Percentiles rank a stretch among this genome's conserved stretches.
Conservation (phyloP, 2,888 invertebrate species). For the Rhogogaster chlorosoma region DNA sequence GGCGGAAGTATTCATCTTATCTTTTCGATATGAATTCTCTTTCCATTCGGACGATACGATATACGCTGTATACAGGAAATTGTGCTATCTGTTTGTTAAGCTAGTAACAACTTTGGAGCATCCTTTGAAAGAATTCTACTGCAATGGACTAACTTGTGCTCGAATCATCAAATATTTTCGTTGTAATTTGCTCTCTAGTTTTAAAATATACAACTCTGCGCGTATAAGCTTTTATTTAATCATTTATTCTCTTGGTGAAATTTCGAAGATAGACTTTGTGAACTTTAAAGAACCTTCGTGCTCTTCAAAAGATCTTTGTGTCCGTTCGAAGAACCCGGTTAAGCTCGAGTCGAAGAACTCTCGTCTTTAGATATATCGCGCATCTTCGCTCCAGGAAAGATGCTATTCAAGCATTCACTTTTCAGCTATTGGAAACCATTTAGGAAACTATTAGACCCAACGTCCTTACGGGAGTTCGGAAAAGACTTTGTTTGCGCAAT, state of each 20-base stretch:
- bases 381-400: constrained; percentile 30
- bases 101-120: neutral
- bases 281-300: neutral
- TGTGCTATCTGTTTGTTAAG: neutral
- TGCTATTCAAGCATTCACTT: constrained; percentile 35
- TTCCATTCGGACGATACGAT: neutral
- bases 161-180: no score
- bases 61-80: neutral
- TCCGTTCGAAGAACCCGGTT: neutral
- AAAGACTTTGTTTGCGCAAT: constrained; percentile 44
- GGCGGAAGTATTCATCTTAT: neutral
- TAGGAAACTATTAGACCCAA: constrained; percentile 45
- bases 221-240: neutral
- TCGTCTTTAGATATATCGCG: constrained; percentile 6
- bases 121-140: neutral
- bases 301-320: neutral
- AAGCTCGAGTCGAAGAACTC: constrained; percentile 6
- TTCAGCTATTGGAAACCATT: constrained; percentile 44
- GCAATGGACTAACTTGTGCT: no score
- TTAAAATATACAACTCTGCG: no score
- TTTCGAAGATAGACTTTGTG: neutral
- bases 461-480: neutral
- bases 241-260: neutral
- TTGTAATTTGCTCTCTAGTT: no score
- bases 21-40: neutral